phyloP scores from a whole-genome alignment of 2,113 vertebrate genomes.

The Sturnus vulgaris region DNA sequence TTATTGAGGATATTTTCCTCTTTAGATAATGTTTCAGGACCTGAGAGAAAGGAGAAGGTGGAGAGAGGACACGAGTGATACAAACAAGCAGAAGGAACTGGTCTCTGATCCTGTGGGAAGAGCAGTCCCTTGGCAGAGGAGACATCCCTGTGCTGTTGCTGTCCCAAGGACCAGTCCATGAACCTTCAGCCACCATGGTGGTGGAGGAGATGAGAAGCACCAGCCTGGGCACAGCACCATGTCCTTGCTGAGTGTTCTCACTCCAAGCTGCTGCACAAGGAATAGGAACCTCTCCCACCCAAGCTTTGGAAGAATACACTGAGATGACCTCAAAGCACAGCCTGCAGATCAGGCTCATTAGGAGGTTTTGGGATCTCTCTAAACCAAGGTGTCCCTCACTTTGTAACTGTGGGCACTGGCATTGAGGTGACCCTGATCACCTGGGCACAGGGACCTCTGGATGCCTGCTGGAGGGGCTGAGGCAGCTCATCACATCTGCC shows the following conservation, averaged over 20 bases:
- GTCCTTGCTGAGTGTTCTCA: rapidly evolving
- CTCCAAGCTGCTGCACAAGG: neutral
- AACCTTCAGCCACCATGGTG: rapidly evolving
- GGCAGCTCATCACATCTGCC: neutral
- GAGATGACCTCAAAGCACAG: neutral
- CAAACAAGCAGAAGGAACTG: neutral
- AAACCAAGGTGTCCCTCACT: neutral
- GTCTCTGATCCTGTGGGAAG: neutral
- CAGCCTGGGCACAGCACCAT: neutral
- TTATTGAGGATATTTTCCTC: neutral
- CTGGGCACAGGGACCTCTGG: neutral
- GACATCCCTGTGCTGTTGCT: neutral
- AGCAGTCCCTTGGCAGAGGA: neutral
- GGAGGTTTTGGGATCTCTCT: neutral
- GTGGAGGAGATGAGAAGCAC: neutral
- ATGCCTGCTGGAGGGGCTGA: neutral
- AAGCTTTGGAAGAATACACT: neutral
- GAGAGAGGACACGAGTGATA: neutral
- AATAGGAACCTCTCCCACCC: neutral
- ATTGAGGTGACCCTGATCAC: neutral
- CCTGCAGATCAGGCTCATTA: rapidly evolving
- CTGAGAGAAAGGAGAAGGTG: neutral
- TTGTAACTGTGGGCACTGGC: neutral
- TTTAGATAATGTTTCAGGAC: neutral
- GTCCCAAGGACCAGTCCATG: rapidly evolving